Conservation (phyloP, 92 coral and sea anemone species). For the Paramuricea clavata region DNA sequence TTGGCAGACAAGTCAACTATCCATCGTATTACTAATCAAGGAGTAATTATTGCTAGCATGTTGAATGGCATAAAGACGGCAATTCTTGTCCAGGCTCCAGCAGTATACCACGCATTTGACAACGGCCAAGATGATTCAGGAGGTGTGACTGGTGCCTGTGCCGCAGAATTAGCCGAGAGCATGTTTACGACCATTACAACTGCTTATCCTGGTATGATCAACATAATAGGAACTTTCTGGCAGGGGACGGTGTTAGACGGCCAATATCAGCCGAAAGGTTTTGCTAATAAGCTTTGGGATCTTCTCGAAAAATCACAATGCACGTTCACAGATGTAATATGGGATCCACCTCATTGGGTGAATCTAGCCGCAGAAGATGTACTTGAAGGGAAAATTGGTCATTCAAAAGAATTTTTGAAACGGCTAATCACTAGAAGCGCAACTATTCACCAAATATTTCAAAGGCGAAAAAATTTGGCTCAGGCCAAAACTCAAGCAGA, state of each 20-base stretch:
- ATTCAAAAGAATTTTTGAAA: constrained; percentile 5
- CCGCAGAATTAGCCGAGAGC: background rate
- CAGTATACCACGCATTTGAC: background rate
- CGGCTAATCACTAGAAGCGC: constrained; percentile 1
- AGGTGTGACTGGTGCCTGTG: background rate
- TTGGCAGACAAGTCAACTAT: constrained; percentile 20
- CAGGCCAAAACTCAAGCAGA: background rate
- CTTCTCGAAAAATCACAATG: constrained; percentile 4
- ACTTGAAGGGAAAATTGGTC: constrained; percentile 12
- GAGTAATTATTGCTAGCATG: background rate
- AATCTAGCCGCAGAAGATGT: constrained; percentile 10
- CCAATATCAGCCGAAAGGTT: constrained; percentile 1
- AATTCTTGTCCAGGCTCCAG: background rate
- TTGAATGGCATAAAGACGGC: background rate
- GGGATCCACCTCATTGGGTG: constrained; percentile 27
- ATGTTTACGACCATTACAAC: background rate
- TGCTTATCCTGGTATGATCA: background rate
- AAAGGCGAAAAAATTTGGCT: background rate
- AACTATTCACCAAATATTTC: background rate
- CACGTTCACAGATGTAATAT: constrained; percentile 7
- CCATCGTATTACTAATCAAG: constrained; percentile 4
- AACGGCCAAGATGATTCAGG: background rate
- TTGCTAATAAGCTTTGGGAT: background rate
- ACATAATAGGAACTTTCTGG: background rate
- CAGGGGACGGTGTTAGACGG: background rate